A percentile compares a stretch with the other conserved stretches of the same genome.
Conservation (phyloP, 1,140 invertebrate genomes). For the Mylabris phalerata region DNA sequence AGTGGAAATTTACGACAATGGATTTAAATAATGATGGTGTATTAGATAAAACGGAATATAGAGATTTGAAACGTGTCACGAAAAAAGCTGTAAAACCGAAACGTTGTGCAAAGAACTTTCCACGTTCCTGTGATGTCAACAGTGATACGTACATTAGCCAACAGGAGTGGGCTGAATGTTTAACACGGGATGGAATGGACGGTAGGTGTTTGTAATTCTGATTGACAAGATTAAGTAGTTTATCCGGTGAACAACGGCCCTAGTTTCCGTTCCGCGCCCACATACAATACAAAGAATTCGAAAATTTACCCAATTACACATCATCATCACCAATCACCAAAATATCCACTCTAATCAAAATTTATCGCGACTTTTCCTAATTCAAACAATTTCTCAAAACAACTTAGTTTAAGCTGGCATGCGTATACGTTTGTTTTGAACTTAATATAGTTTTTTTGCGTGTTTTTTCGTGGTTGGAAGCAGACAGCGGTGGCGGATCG, state of each 20-base stretch:
- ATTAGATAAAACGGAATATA: slow-evolving; percentile 72
- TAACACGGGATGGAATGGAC: slow-evolving; percentile 58
- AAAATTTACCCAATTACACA: background rate
- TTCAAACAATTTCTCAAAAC: background rate
- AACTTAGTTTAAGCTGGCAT: slow-evolving; percentile 36
- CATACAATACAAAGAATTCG: background rate
- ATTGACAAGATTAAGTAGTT: slow-evolving; percentile 7
- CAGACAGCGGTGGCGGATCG: slow-evolving; percentile 48
- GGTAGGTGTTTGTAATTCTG: slow-evolving; percentile 40
- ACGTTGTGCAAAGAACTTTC: slow-evolving; percentile 82
- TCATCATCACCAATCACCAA: background rate
- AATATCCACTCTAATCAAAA: slow-evolving; percentile 1
- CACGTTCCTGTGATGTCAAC: slow-evolving; percentile 76
- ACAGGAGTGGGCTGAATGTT: slow-evolving; percentile 77
- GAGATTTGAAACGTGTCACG: slow-evolving; percentile 69
- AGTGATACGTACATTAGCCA: slow-evolving; percentile 61
- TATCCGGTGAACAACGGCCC: slow-evolving; percentile 7
- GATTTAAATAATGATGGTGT: slow-evolving; percentile 67
- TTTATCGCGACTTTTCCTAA: slow-evolving; percentile 6
- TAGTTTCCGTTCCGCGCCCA: slow-evolving; percentile 11
- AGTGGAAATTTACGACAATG: slow-evolving; percentile 82
- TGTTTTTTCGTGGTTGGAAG: slow-evolving; percentile 73
- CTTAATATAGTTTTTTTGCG: slow-evolving; percentile 65
- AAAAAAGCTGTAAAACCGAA: slow-evolving; percentile 81
- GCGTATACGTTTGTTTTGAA: slow-evolving; percentile 41